Evolutionary conservation across 2,888 invertebrate genomes (phyloP).

Genomic region (Autographa pulchrina): DNA sequence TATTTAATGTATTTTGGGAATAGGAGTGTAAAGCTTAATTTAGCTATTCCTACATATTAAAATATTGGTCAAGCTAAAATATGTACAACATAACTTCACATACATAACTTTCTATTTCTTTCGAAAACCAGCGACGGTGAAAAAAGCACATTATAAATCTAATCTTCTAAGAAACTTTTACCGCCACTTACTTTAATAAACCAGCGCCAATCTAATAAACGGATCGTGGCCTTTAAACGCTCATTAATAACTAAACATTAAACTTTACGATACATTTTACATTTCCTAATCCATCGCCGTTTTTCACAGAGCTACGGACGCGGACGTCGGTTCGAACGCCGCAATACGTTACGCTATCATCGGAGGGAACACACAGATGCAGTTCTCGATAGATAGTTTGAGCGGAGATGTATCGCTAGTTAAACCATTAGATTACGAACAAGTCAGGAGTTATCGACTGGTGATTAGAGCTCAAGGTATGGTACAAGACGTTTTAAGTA

Average conservation of each 20-base stretch:
- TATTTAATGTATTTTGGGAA: neutral
- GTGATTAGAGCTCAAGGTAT: constrained; percentile 96
- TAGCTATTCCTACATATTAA: neutral
- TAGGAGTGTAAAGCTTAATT: neutral
- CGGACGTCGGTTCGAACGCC: constrained; percentile 97
- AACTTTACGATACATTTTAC: neutral
- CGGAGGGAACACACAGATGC: constrained; percentile 97
- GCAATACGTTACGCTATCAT: constrained; percentile 98
- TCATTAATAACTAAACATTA: constrained; percentile 5
- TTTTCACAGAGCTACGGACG: constrained; percentile 94
- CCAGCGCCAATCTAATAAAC: neutral
- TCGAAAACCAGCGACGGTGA: neutral
- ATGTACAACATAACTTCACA: too few species aligned
- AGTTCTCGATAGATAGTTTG: constrained; percentile 97
- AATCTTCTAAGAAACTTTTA: neutral
- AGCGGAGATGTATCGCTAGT: constrained; percentile 97
- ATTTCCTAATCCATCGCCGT: constrained; percentile 31
- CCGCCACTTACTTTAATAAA: neutral
- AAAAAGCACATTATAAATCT: neutral
- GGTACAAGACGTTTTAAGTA: neutral
- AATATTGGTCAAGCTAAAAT: too few species aligned
- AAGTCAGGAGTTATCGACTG: constrained; percentile 94
- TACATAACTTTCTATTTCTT: neutral
- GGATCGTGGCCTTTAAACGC: neutral
- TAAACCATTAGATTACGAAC: constrained; percentile 97